Percentiles rank a stretch among this genome's conserved stretches.
These are phyloP conservation scores for Phaedon cochleariae DNA, from an alignment of 2,888 invertebrate species.

Conservation along the genomic window DNA sequence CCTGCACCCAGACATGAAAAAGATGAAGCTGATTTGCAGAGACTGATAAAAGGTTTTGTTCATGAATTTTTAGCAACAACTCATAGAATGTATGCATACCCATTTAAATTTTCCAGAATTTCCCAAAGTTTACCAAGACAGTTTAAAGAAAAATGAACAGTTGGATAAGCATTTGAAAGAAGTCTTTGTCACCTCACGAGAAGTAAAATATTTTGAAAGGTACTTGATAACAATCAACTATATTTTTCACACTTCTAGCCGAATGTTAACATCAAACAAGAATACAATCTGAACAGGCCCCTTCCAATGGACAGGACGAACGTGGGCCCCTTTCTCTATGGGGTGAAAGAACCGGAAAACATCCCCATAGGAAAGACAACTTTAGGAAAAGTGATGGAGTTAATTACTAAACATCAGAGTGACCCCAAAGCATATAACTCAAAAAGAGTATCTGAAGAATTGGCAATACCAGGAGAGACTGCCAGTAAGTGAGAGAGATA, in stretches of 20 bases:
- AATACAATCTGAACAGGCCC: conserved; percentile 61
- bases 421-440: conserved; percentile 69
- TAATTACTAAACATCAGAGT: conserved; percentile 71
- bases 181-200: conserved; percentile 76
- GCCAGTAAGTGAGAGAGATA: conserved; percentile 68
- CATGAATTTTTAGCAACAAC: not conserved
- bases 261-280: conserved; percentile 50
- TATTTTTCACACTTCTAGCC: conserved; percentile 23
- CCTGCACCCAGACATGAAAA: conserved; percentile 76
- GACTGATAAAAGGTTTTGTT: conserved; percentile 66
- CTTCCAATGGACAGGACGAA: conserved; percentile 68
- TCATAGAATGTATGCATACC: not conserved
- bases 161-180: conserved; percentile 73
- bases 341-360: conserved; percentile 72
- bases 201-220: conserved; percentile 40
- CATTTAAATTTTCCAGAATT: conserved; percentile 61
- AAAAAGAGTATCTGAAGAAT: conserved; percentile 72
- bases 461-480: conserved; percentile 71
- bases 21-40: conserved; percentile 70
- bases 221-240: not conserved
- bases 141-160: conserved; percentile 70
- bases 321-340: conserved; percentile 69
- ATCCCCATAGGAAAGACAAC: conserved; percentile 72
- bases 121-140: conserved; percentile 69
- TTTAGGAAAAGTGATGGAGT: conserved; percentile 70